Percentiles rank a stretch among this genome's conserved stretches.
These are phyloP conservation scores for Picathartes gymnocephalus DNA, from an alignment of 2,113 vertebrate genomes.

Conservation along the genomic window DNA sequence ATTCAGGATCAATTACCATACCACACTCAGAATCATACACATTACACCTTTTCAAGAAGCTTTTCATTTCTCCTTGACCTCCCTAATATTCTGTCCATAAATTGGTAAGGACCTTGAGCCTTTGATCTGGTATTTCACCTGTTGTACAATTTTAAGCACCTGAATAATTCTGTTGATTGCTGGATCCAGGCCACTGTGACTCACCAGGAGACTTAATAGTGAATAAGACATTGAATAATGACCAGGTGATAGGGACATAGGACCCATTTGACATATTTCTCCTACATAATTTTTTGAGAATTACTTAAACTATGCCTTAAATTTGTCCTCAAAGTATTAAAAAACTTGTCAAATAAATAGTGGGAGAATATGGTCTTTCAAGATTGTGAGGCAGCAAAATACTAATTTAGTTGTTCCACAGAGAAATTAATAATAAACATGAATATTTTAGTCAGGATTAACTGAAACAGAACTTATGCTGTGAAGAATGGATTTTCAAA, in stretches of 20 bases:
- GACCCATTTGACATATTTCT: background rate
- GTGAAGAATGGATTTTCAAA: background rate
- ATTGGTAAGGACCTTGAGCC: background rate
- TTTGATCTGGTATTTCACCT: background rate
- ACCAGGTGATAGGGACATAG: background rate
- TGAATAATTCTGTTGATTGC: background rate
- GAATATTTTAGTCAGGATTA: background rate
- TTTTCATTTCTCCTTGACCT: background rate
- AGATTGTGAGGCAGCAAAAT: background rate
- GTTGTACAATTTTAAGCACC: background rate
- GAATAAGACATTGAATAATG: background rate
- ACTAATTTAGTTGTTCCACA: background rate
- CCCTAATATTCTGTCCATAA: background rate
- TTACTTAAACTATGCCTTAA: background rate
- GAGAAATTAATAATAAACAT: background rate
- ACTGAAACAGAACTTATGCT: background rate
- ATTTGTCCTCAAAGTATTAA: background rate
- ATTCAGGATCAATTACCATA: background rate
- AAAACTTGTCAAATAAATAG: background rate
- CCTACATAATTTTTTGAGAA: background rate
- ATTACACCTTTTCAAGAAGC: background rate
- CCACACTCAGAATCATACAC: background rate
- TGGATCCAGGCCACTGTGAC: background rate
- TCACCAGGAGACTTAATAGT: background rate
- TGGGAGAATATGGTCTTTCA: background rate